Evolutionary conservation across 1,140 invertebrate genomes (phyloP), one percentile per base, ranked within the genome.

Genomic region (Popillia japonica): DNA sequence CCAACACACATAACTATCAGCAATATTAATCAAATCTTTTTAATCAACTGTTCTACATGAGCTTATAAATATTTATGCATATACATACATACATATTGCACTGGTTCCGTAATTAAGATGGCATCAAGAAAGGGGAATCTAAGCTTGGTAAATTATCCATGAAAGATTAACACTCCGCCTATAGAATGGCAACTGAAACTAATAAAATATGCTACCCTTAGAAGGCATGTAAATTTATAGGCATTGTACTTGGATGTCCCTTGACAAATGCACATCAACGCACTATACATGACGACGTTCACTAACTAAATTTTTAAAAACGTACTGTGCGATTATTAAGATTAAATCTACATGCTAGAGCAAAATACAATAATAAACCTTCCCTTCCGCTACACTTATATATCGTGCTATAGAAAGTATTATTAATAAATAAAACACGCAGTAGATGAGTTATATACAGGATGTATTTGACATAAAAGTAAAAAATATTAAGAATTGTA

Each of bases 181-280:
- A 22, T 34, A 68, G 22, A 34, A 68, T 23, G 11, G 7, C 61
- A 23, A 68, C 27, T 34, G 61, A 68, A 68, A 68, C 61, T 68
- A 68, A 68, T 68, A 68, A 68, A 68, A 68, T 22, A 68, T 68
- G 61, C 22, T 68, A 68, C 61, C 61, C 61, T 17, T 7, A 55
- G 48, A 17, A 68, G 17, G 61, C 61, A 68, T 68, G 14, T 55
- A 55, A 27, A 68, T 68, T 34, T 68, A 68, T 10, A 10, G 0
- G 61, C 27, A 68, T 68, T 55, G 17, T 55, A 17, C 48, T 68
- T 68, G 22, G 61, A 68, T 68, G 22, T 68, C 61, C 61, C 61
- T 68, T 68, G 61, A 68, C 22, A 27, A 9, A 23, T 34, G 61
- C 20, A 68, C 22, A 68, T 27, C 27, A 27, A 68, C 22, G 61